Base-by-base conservation (phyloP, 2,888 invertebrate genomes). In the Sphaerophoria taeniata region DNA sequence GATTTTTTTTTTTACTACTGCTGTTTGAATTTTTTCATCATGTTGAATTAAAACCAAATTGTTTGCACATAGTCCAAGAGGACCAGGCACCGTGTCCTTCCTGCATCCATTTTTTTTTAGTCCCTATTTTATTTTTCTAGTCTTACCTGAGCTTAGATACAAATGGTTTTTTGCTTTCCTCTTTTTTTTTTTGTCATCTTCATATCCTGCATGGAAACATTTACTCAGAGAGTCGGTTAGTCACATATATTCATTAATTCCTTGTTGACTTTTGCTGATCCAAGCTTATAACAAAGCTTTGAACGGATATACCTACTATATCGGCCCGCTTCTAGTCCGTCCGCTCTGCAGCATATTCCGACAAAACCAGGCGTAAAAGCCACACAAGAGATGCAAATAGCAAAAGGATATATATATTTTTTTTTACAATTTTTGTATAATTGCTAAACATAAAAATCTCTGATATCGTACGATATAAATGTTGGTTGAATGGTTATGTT, bases 211-310 rank as follows among this genome's bases (percentile, higher is more conserved):
- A 39, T 74, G 70, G 16, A 69, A 24, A 31, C 65, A 75, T 61
- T 67, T 76, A 55, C 58, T 49, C 34, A 76, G 47, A 69, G 60
- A 43, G 60, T 72, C n/a, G 58, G 51, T 55, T 60, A 39, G 67
- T 70, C 72, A 49, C 49, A 69, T 60, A 56, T 67, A 72, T 80
- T 56, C 80, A 73, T 76, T 65, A 65, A 36, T 61, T 81, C 65
- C 72, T 76, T 85, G 76, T 85, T 76, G 80, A 80, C 69, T 76
- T 72, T 85, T 76, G 75, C 71, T 73, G 84, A 85, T 85, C 80
- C 73, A 2, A 72, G 76, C 70, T 79, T 71, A 53, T 56, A 67
- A 60, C 63, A 56, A 58, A 24, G 67, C 67, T 55, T 33, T 31
- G 14, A 16, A 56, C 6, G 34, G 31, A 70, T 45, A 49, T 55